These are phyloP conservation scores for Crambe crambe DNA, from an alignment of 37 sponge, comb jelly and placozoan genomes.

Conservation along the genomic window DNA sequence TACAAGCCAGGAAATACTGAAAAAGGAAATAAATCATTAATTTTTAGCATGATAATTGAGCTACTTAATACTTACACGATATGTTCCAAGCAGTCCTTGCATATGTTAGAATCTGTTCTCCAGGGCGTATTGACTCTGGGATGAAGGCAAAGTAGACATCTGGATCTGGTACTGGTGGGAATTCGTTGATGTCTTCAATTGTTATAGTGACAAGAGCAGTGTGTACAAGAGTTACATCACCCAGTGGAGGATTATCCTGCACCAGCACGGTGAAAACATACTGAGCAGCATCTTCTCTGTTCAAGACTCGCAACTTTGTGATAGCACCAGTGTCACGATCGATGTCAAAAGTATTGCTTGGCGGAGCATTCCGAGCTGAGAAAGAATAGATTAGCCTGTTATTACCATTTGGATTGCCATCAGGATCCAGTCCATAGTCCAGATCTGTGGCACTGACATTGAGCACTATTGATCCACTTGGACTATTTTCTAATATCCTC, in stretches of 20 bases:
- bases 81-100: slow-evolving; percentile 36
- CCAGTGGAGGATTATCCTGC: slow-evolving; percentile 26
- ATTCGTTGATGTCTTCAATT: slow-evolving; percentile 73
- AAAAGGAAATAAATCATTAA: neutral
- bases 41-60: neutral
- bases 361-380: slow-evolving; percentile 8
- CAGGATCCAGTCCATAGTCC: slow-evolving; percentile 50
- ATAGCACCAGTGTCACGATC: slow-evolving; percentile 43
- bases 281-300: slow-evolving; percentile 38
- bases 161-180: slow-evolving; percentile 65
- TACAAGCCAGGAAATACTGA: slow-evolving; percentile 58
- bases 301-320: slow-evolving; percentile 17
- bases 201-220: slow-evolving; percentile 43
- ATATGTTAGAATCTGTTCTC: slow-evolving; percentile 9
- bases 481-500: slow-evolving; percentile 24
- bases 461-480: slow-evolving; percentile 29
- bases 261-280: slow-evolving; percentile 54
- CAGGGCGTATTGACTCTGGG: slow-evolving; percentile 17
- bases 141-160: slow-evolving; percentile 39
- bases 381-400: slow-evolving; percentile 48
- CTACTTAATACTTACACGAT: slow-evolving; percentile 6
- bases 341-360: slow-evolving; percentile 44
- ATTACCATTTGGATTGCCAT: slow-evolving; percentile 72
- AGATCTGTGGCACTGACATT: slow-evolving; percentile 55
- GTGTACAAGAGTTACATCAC: neutral